A percentile compares a stretch with the other conserved stretches of the same genome.
phyloP scores from a whole-genome alignment of 2,797 vertebrate species.

The Mormyrops boulengeri region DNA sequence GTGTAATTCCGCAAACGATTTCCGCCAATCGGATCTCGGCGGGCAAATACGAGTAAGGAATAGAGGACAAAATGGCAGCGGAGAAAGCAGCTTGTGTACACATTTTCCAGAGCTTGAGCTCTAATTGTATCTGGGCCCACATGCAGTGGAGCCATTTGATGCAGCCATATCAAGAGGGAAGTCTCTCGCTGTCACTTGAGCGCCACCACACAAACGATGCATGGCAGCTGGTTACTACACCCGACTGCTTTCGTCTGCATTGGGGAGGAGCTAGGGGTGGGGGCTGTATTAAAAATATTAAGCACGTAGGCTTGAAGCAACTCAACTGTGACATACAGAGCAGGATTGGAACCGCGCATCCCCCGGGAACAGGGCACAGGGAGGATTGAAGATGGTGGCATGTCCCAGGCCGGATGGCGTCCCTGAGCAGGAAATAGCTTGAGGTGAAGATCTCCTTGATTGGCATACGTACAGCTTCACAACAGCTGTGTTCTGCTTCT shows the following conservation, averaged over 20 bases:
- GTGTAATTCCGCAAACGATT: constrained; percentile 30
- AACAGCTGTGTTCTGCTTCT: background rate
- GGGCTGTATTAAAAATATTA: background rate
- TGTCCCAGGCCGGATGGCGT: background rate
- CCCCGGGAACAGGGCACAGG: background rate
- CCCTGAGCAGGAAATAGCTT: background rate
- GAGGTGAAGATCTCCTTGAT: constrained; percentile 2
- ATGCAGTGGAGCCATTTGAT: background rate
- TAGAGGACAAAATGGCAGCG: background rate
- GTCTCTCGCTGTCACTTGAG: background rate
- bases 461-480: background rate
- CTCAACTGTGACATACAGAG: constrained; percentile 5
- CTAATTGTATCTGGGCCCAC: background rate
- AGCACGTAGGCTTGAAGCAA: background rate
- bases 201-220: background rate
- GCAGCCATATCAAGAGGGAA: background rate
- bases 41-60: background rate
- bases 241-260: background rate
- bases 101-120: background rate
- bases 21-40: background rate
- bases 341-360: background rate
- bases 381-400: background rate
- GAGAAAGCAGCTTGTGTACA: background rate
- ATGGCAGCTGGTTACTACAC: background rate
- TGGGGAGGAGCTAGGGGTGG: background rate